These are phyloP conservation scores for Agrotis puta DNA, from an alignment of 2,888 invertebrate genomes.

Conservation along the genomic window DNA sequence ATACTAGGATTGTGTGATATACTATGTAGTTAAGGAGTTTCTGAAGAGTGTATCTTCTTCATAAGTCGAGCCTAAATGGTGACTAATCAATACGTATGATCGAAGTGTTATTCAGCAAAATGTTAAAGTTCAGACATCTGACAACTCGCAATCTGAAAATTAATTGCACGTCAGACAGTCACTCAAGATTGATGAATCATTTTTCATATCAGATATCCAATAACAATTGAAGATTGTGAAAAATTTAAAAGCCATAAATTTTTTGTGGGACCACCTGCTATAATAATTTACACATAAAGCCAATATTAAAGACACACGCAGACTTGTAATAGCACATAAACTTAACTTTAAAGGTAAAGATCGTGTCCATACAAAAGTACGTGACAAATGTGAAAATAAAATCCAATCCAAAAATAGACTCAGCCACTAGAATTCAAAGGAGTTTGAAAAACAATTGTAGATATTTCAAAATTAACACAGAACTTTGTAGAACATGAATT, in stretches of 20 bases:
- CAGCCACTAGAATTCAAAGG: slow-evolving; percentile 33
- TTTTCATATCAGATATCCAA: slow-evolving; percentile 30
- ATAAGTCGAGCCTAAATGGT: neutral
- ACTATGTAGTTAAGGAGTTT: neutral
- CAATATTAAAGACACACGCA: slow-evolving; percentile 17
- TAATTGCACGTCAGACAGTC: slow-evolving; percentile 53
- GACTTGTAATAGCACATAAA: slow-evolving; percentile 5
- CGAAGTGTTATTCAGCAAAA: slow-evolving; percentile 34
- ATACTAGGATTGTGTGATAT: neutral
- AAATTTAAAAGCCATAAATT: neutral
- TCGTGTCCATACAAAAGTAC: slow-evolving; percentile 31
- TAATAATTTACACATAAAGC: slow-evolving; percentile 1
- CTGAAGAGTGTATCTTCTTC: neutral
- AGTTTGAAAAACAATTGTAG: slow-evolving; percentile 26
- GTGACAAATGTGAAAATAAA: slow-evolving; percentile 53
- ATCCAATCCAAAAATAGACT: slow-evolving; percentile 41
- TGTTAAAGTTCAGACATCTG: slow-evolving; percentile 38
- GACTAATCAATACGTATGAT: neutral
- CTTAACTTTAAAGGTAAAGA: slow-evolving; percentile 36
- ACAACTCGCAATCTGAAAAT: slow-evolving; percentile 29
- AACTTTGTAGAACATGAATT: slow-evolving; percentile 45
- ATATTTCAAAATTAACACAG: slow-evolving; percentile 49
- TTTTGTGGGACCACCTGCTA: slow-evolving; percentile 39
- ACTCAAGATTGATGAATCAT: slow-evolving; percentile 39
- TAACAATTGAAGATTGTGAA: slow-evolving; percentile 2